Base-by-base conservation (phyloP, 2,113 vertebrate genomes). In the Bubo scandiacus region DNA sequence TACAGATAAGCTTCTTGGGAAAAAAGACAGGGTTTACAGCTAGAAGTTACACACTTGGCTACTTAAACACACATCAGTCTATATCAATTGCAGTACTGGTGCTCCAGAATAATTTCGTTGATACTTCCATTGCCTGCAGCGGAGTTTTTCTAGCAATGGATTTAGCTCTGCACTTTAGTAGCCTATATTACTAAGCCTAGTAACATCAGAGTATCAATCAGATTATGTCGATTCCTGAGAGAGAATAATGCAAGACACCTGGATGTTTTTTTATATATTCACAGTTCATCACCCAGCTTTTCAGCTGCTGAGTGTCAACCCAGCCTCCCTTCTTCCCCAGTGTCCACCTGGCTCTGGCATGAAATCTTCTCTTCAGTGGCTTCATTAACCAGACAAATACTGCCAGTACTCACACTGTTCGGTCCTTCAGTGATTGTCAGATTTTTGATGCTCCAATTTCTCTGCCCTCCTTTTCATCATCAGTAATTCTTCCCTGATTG, bases 361-460 rank as follows among this genome's bases (percentile, higher is more conserved):
- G 27, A 30, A 88, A 34, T 49, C 51, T 72, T 61, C 70, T 81
- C 58, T 74, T 84, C 65, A 57, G 43, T 59, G 73, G 23, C 66
- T 90, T 94, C 89, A 67, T 91, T 94, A 91, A 66, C 27, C 83
- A 83, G 88, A 10, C 59, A 81, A 75, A 72, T 68, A 92, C 54
- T 73, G 49, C 71, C 18, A 3, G 40, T 92, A 55, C 36, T 86
- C 77, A 67, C 30, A 29, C 23, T 32, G 54, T 32, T 40, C 6
- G 1, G 34, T 67, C 71, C 79, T 96, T 92, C 80, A 58, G 66
- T 45, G 77, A 84, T 14, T 71, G 72, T 79, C 88, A 88, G 47
- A 84, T 94, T 94, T 96, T 86, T 90, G 88, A 93, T 1, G 21
- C 88, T 94, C 86, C 80, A 86, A 63, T 95, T 95, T 97, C 88